A percentile compares a stretch with the other conserved stretches of the same genome.
Evolutionary conservation across 2,113 vertebrate species (phyloP).

Genomic region (Pimephales promelas): DNA sequence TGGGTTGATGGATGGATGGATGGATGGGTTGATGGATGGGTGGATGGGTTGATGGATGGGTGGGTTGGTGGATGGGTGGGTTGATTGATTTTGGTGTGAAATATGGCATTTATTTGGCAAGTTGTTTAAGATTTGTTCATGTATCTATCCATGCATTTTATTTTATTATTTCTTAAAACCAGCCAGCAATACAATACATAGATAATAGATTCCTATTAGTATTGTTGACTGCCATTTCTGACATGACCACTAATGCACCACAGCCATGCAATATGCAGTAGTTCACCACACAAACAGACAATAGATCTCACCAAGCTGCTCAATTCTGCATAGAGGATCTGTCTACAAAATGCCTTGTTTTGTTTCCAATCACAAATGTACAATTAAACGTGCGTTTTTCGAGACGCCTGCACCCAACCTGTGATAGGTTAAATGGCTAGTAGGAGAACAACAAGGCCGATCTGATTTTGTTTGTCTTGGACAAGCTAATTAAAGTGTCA

Average conservation of each 20-base stretch:
- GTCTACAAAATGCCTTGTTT: background rate
- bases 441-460: slow-evolving; percentile 62
- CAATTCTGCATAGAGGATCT: background rate
- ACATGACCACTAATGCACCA: background rate
- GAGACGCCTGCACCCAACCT: background rate
- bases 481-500: slow-evolving; percentile 82
- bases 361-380: slow-evolving; percentile 23
- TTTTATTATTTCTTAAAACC: background rate
- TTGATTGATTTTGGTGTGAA: too few relatives aligned
- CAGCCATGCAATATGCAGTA: background rate
- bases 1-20: too few relatives aligned
- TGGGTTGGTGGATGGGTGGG: too few relatives aligned
- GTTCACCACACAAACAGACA: background rate
- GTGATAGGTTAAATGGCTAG: slow-evolving; percentile 29
- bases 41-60: too few relatives aligned
- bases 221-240: background rate
- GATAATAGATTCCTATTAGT: background rate
- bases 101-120: too few relatives aligned
- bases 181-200: background rate
- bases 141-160: background rate
- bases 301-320: background rate
- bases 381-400: background rate
- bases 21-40: too few relatives aligned
- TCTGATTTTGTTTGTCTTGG: slow-evolving; percentile 73
- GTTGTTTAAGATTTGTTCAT: too few relatives aligned